Conservation (phyloP, 1,140 invertebrate genomes). For the Drosophila nigromelanica region DNA sequence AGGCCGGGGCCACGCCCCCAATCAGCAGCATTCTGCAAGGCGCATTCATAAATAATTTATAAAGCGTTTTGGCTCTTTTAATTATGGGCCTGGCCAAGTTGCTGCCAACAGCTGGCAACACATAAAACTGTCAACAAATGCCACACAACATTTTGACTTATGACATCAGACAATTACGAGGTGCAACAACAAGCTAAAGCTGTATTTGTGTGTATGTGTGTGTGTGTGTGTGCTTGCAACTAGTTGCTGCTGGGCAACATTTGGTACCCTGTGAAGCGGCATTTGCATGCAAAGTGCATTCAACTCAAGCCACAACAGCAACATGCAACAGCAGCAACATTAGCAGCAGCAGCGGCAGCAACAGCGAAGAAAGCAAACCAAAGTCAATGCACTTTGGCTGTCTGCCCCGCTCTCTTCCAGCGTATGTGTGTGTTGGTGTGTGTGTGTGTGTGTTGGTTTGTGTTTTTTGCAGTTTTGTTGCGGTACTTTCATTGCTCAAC, state of each 20-base stretch:
- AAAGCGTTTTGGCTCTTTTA: slow-evolving; percentile 49
- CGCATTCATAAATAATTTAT: slow-evolving; percentile 46
- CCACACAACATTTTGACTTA: slow-evolving; percentile 66
- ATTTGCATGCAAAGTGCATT: slow-evolving; percentile 64
- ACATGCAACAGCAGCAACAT: slow-evolving; percentile 35
- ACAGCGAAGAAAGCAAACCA: slow-evolving; percentile 55
- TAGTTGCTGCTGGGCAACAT: slow-evolving; percentile 43
- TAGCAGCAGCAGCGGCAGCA: slow-evolving; percentile 17
- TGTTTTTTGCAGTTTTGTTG: slow-evolving; percentile 63
- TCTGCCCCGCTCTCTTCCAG: slow-evolving; percentile 44
- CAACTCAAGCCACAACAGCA: slow-evolving; percentile 49
- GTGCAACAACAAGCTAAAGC: slow-evolving; percentile 39
- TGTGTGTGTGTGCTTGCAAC: slow-evolving; percentile 10
- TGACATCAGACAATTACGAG: slow-evolving; percentile 78
- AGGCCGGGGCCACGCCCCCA: slow-evolving; percentile 28
- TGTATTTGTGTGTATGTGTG: neutral
- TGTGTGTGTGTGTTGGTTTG: slow-evolving; percentile 10
- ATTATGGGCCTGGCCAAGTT: slow-evolving; percentile 47
- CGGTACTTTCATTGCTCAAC: slow-evolving; percentile 81
- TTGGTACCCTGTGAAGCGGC: slow-evolving; percentile 23
- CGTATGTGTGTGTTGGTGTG: neutral
- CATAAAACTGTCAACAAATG: slow-evolving; percentile 76
- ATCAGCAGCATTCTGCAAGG: neutral
- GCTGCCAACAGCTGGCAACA: slow-evolving; percentile 21
- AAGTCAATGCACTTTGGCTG: slow-evolving; percentile 76